phyloP scores from a whole-genome alignment of 2,888 invertebrate genomes.

The Torymus tubicola region DNA sequence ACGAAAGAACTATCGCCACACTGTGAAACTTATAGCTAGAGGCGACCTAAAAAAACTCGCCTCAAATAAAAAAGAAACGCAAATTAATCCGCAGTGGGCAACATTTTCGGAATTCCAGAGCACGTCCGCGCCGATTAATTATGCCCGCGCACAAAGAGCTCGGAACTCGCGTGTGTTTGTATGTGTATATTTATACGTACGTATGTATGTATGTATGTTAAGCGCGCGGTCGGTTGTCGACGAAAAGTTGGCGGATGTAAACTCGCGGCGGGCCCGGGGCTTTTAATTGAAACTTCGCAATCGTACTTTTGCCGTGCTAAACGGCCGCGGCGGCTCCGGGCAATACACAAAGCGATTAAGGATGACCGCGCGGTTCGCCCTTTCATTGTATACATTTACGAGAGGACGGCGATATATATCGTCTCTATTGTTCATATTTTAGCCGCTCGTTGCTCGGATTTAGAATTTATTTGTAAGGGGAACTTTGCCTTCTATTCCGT shows the following conservation, averaged over 20 bases:
- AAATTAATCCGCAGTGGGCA: conserved; percentile 7
- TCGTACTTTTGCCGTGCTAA: conserved; percentile 22
- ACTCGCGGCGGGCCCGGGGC: background rate
- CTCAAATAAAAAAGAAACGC: background rate
- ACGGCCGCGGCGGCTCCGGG: background rate
- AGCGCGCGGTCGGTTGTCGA: background rate
- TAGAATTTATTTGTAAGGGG: too few species aligned
- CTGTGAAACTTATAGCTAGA: too few species aligned
- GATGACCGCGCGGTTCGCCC: background rate
- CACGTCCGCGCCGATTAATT: conserved; percentile 26
- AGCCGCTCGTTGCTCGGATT: too few species aligned
- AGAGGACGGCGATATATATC: too few species aligned
- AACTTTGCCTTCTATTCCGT: too few species aligned
- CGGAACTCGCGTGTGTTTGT: background rate
- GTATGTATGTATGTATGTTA: too few species aligned
- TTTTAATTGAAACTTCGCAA: conserved; percentile 45
- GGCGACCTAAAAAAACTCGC: background rate
- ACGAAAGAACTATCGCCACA: too few species aligned
- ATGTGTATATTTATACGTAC: background rate
- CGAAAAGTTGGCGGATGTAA: conserved; percentile 37
- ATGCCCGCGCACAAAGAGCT: conserved; percentile 11
- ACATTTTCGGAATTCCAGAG: conserved; percentile 22
- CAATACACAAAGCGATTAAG: background rate
- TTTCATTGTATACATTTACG: too few species aligned
- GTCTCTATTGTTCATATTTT: too few species aligned